Evolutionary conservation across 2,797 vertebrate genomes (phyloP).

Genomic region (Xiphophorus birchmanni): DNA sequence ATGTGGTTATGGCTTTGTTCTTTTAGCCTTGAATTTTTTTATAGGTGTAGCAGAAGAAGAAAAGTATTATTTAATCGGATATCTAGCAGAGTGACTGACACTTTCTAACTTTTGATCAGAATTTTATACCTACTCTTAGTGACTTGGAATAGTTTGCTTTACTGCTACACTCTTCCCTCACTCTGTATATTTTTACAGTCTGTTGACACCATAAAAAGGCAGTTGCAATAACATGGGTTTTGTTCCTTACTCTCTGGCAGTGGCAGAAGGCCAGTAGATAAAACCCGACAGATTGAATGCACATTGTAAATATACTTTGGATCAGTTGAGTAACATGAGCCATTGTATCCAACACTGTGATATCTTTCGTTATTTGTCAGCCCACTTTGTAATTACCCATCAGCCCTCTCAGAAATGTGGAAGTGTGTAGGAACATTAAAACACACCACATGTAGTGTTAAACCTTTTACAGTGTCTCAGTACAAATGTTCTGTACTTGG

Average conservation of each 20-base stretch:
- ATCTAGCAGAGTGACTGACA: not conserved
- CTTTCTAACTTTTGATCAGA: not conserved
- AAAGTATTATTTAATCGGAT: not conserved
- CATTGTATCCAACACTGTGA: not conserved
- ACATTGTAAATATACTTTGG: conserved; percentile 6
- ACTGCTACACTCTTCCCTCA: not conserved
- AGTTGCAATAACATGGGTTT: conserved; percentile 13
- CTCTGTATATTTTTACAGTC: conserved; percentile 9
- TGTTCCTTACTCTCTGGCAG: conserved; percentile 8
- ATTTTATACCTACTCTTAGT: not conserved
- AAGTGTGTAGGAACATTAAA: not conserved
- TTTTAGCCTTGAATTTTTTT: not conserved
- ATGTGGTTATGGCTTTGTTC: not conserved
- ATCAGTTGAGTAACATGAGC: conserved; percentile 6
- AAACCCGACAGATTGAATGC: not conserved
- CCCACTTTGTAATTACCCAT: not conserved
- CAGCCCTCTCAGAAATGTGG: not conserved
- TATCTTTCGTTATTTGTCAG: conserved; percentile 3
- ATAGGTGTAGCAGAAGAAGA: not conserved
- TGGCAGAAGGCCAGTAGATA: not conserved
- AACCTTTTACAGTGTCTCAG: not conserved
- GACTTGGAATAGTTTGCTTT: not conserved
- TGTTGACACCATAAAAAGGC: conserved; percentile 4
- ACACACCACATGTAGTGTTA: not conserved
- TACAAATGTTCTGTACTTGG: not conserved